phyloP scores from a whole-genome alignment of 64 coral and sea anemone species.

The Montipora foliosa region DNA sequence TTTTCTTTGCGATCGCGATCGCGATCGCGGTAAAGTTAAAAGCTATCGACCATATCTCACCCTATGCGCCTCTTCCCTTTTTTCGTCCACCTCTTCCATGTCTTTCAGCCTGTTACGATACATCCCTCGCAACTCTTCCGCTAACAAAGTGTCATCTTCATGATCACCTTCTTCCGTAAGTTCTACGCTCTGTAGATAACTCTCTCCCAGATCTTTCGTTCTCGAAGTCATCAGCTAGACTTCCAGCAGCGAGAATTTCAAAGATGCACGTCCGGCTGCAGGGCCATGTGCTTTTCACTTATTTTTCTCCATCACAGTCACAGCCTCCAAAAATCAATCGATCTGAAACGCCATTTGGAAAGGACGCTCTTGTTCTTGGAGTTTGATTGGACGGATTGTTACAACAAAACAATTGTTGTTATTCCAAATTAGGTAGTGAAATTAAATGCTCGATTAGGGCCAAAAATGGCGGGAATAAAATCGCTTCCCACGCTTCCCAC shows the following conservation, averaged over 20 bases:
- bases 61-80: conserved; percentile 79
- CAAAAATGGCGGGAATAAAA: conserved; percentile 72
- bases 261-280: conserved; percentile 20
- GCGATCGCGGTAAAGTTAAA: background rate
- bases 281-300: conserved; percentile 17
- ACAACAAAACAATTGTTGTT: conserved; percentile 46
- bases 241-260: conserved; percentile 27
- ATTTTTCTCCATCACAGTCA: conserved; percentile 9
- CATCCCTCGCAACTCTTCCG: conserved; percentile 82
- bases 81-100: conserved; percentile 83
- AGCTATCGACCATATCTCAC: conserved; percentile 34
- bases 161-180: conserved; percentile 70
- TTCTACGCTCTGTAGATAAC: conserved; percentile 32
- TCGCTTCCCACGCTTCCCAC: no score
- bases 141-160: conserved; percentile 71
- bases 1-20: conserved; percentile 20
- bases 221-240: conserved; percentile 50
- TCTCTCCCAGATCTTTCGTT: conserved; percentile 49
- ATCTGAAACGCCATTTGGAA: conserved; percentile 61
- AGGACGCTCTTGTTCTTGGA: conserved; percentile 39
- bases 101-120: conserved; percentile 85
- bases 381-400: conserved; percentile 59
- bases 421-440: conserved; percentile 44
- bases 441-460: conserved; percentile 47
- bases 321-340: conserved; percentile 32